phyloP scores from a whole-genome alignment of 2,888 invertebrate genomes.

The Drosophila atroscutellata region DNA sequence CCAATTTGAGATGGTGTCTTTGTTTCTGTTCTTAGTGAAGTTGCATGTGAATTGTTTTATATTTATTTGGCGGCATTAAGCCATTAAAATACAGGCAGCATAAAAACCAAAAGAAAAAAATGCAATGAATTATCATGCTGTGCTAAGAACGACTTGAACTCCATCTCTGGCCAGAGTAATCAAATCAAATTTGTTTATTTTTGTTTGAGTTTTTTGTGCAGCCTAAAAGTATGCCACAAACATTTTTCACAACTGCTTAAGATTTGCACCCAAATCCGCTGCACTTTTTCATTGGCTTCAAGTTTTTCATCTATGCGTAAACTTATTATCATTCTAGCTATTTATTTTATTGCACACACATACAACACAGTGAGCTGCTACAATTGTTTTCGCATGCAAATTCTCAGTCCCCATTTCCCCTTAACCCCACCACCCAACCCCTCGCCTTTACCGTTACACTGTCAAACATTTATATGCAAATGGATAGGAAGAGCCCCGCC shows the following conservation, averaged over 20 bases:
- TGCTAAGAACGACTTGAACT: slow-evolving; percentile 17
- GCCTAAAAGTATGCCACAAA: slow-evolving; percentile 73
- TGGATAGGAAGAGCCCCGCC: slow-evolving; percentile 50
- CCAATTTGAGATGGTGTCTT: slow-evolving; percentile 69
- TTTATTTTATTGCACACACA: slow-evolving; percentile 69
- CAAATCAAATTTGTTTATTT: slow-evolving; percentile 76
- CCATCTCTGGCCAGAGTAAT: slow-evolving; percentile 46
- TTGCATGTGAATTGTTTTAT: slow-evolving; percentile 74
- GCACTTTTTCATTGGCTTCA: slow-evolving; percentile 76
- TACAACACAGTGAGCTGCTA: slow-evolving; percentile 39
- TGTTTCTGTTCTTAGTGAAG: slow-evolving; percentile 28
- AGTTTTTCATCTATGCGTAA: slow-evolving; percentile 75
- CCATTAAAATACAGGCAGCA: slow-evolving; percentile 67
- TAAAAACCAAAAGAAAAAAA: slow-evolving; percentile 45
- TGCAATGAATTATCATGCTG: slow-evolving; percentile 54
- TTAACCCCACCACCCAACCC: neutral
- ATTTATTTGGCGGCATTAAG: slow-evolving; percentile 69
- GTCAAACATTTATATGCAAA: slow-evolving; percentile 74
- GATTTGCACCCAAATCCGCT: slow-evolving; percentile 74
- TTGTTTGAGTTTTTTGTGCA: slow-evolving; percentile 44
- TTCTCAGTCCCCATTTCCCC: slow-evolving; percentile 26
- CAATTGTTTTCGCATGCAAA: slow-evolving; percentile 78
- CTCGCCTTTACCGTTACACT: slow-evolving; percentile 27
- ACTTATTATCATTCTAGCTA: slow-evolving; percentile 76
- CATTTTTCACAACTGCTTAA: slow-evolving; percentile 69